Base-by-base conservation (phyloP, 1,140 invertebrate genomes). In the Phortica variegata region DNA sequence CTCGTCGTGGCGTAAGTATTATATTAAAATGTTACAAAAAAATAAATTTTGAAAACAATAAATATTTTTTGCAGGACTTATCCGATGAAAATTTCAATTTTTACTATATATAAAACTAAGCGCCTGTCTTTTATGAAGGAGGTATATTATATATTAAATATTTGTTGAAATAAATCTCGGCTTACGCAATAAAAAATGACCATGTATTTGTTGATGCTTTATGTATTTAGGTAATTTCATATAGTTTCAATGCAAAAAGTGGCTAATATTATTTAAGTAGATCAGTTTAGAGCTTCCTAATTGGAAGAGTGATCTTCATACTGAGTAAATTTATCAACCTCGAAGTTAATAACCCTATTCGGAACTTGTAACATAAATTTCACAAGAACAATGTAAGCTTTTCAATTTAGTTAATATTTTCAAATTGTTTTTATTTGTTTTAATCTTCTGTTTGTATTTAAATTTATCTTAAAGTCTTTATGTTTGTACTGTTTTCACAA, bases 31-130 rank as follows among this genome's bases (percentile, higher is more conserved):
- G n/a, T n/a, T n/a, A n/a, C n/a, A n/a, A n/a, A n/a, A n/a, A n/a
- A n/a, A n/a, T n/a, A n/a, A n/a, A n/a, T n/a, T n/a, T n/a, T n/a
- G n/a, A n/a, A n/a, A n/a, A n/a, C n/a, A n/a, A n/a, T n/a, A n/a
- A n/a, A n/a, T n/a, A n/a, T n/a, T 21, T 21, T 46, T n/a, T 3
- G 6, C 39, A 66, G 62, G 62, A 66, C 19, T 19, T 63, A 0
- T 57, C 56, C 3, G 38, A 52, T 29, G 40, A n/a, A 3, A 52
- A 43, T 26, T 43, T 38, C 1, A 45, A 57, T 23, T 52, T 62
- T 12, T 66, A 66, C 31, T 66, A 66, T 6, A 62, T 68, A 32
- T 66, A 50, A n/a, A 0, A 9, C 8, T 13, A 46, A 46, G 18
- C 17, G 31, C 33, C 20, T 17, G 34, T 19, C 17, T 23, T 36